Evolutionary conservation across 2,888 invertebrate species (phyloP).

Genomic region (Sinhomidia bicolor): DNA sequence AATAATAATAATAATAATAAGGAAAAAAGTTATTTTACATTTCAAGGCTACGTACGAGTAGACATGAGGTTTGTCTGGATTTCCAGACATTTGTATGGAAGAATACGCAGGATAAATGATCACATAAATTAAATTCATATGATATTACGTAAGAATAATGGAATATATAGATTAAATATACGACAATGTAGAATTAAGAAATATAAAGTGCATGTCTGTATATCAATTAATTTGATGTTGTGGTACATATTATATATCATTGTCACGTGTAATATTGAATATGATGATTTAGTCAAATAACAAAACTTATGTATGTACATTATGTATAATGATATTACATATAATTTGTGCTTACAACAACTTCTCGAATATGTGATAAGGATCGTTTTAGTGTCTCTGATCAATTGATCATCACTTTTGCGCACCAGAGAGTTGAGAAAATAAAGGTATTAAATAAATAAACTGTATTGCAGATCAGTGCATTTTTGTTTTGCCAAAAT

Average conservation of each 20-base stretch:
- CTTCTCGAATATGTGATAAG: slow-evolving; percentile 60
- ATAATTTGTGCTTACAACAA: slow-evolving; percentile 23
- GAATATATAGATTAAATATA: not conserved
- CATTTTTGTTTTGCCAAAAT: not conserved
- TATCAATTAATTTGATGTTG: not conserved
- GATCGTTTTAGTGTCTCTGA: slow-evolving; percentile 62
- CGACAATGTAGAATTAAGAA: not conserved
- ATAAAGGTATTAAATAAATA: slow-evolving; percentile 48
- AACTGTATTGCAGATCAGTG: not conserved
- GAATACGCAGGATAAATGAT: not conserved
- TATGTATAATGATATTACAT: slow-evolving; percentile 24
- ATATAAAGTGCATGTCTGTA: not conserved
- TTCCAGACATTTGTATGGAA: not conserved
- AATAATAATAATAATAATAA: not conserved
- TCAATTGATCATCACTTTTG: slow-evolving; percentile 46
- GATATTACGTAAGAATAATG: not conserved
- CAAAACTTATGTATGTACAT: slow-evolving; percentile 33
- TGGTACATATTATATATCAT: not conserved
- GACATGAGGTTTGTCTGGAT: not conserved
- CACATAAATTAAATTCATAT: not conserved
- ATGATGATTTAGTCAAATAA: slow-evolving; percentile 27
- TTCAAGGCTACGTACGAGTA: slow-evolving; percentile 25
- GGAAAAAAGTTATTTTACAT: not conserved
- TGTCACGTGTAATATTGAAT: not conserved
- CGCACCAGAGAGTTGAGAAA: slow-evolving; percentile 54